A percentile compares a stretch with the other conserved stretches of the same genome.
phyloP scores from a whole-genome alignment of 2,797 vertebrate genomes.

The Scolopax rusticola region DNA sequence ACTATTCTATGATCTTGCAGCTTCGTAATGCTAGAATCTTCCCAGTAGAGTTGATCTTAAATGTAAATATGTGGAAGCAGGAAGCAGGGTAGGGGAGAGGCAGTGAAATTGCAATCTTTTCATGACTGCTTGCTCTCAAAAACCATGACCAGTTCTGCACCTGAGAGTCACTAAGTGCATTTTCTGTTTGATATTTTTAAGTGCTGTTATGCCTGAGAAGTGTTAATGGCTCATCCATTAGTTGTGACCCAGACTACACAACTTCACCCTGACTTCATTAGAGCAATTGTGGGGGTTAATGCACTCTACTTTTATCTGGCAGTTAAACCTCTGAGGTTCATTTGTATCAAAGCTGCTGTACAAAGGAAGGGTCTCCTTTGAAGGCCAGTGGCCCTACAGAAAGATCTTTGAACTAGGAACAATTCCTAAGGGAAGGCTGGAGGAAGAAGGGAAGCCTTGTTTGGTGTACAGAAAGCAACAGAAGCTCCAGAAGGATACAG shows the following conservation, averaged over 20 bases:
- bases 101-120: background rate
- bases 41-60: background rate
- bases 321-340: conserved; percentile 48
- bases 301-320: conserved; percentile 53
- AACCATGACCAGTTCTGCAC: background rate
- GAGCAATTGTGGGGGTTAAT: conserved; percentile 59
- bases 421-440: background rate
- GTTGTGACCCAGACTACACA: conserved; percentile 56
- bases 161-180: conserved; percentile 62
- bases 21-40: background rate
- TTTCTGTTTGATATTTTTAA: conserved; percentile 56
- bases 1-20: background rate
- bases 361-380: conserved; percentile 51
- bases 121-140: background rate
- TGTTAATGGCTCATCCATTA: conserved; percentile 71
- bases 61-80: background rate
- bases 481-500: background rate
- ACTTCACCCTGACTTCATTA: conserved; percentile 68
- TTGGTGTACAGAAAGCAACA: background rate
- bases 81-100: background rate
- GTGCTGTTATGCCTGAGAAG: conserved; percentile 43
- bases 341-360: conserved; percentile 30
- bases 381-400: background rate
- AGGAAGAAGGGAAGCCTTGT: background rate
- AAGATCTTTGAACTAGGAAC: conserved; percentile 5